phyloP scores from a whole-genome alignment of 2,797 vertebrate species.

The Paramormyrops hopkinsi region DNA sequence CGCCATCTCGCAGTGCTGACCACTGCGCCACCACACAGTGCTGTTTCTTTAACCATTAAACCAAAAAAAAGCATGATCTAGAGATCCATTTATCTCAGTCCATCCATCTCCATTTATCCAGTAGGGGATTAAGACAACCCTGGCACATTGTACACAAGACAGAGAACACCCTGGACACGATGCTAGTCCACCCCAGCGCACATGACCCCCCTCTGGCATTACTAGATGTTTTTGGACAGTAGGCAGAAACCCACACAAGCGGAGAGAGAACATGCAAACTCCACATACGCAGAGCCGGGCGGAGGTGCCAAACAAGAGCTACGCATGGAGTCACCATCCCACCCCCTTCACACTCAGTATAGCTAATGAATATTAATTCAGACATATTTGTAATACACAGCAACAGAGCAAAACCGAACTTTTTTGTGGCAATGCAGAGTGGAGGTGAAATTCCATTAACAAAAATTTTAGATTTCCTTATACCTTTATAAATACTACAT shows the following conservation, averaged over 20 bases:
- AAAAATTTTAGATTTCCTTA: background rate
- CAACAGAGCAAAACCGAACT: background rate
- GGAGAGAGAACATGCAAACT: background rate
- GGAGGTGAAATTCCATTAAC: background rate
- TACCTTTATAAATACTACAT: background rate
- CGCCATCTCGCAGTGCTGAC: no score
- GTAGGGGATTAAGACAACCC: background rate
- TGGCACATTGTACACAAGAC: background rate
- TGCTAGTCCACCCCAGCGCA: background rate
- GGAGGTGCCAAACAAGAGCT: background rate
- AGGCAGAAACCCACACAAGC: background rate
- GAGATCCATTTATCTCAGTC: background rate
- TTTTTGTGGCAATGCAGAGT: background rate
- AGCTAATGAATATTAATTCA: background rate
- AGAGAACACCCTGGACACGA: background rate
- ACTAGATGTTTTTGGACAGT: background rate
- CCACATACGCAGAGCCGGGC: background rate
- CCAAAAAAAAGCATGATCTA: background rate
- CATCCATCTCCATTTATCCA: background rate
- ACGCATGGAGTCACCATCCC: background rate
- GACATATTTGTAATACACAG: background rate
- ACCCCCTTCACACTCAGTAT: background rate
- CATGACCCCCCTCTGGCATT: background rate
- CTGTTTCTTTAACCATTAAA: background rate
- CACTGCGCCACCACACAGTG: background rate